A percentile compares a stretch with the other conserved stretches of the same genome.
Conservation (phyloP, 2,797 vertebrate genomes). For the Epinephelus coioides region DNA sequence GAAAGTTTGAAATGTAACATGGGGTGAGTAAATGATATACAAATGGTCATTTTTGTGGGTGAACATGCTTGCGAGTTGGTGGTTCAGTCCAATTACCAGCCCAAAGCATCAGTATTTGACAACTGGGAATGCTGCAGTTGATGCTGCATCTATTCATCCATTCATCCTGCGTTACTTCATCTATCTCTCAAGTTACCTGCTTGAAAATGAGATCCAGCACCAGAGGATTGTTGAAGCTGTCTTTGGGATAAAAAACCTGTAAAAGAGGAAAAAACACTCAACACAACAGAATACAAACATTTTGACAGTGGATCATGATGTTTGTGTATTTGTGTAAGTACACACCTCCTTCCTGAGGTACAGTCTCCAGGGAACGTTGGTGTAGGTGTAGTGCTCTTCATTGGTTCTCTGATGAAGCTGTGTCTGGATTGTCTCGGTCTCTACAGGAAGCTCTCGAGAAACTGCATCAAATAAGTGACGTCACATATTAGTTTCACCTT, state of each 20-base stretch:
- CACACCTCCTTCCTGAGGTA: conserved; percentile 96
- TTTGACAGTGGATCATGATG: not conserved
- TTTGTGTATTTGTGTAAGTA: not conserved
- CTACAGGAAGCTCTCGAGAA: conserved; percentile 89
- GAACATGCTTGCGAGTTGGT: no score
- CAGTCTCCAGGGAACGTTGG: conserved; percentile 93
- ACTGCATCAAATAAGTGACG: conserved; percentile 61
- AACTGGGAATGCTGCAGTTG: not conserved
- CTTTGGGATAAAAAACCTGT: conserved; percentile 98
- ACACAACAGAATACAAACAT: conserved; percentile 2
- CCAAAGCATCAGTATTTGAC: no score
- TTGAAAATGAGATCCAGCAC: conserved; percentile 96
- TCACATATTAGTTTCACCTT: conserved; percentile 3
- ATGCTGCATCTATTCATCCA: not conserved
- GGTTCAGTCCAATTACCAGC: no score
- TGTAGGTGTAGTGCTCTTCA: conserved; percentile 93
- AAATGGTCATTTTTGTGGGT: no score
- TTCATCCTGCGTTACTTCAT: not conserved
- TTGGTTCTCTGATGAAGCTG: conserved; percentile 90
- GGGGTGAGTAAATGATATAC: no score
- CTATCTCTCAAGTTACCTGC: conserved; percentile 86
- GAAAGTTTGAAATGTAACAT: no score
- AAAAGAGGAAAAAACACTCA: conserved; percentile 21
- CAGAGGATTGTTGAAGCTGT: conserved; percentile 91
- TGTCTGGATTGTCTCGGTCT: conserved; percentile 90